Evolutionary conservation across 2,888 invertebrate species (phyloP).

Genomic region (Napeogenes inachia): DNA sequence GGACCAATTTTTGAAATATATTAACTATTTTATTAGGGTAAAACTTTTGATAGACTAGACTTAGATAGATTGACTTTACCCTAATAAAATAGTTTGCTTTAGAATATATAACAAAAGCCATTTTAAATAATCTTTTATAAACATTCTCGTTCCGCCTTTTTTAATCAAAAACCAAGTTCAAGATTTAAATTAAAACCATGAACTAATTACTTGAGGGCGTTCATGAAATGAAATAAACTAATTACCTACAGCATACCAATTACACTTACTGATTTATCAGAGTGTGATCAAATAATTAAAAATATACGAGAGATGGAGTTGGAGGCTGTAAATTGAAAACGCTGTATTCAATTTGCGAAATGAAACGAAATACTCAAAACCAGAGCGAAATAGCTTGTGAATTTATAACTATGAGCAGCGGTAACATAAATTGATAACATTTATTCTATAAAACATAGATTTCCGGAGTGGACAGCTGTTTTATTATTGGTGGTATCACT

Average conservation of each 20-base stretch:
- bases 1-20: neutral
- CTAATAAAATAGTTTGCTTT: too few relatives aligned
- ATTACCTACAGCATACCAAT: constrained; percentile 58
- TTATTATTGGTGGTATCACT: neutral
- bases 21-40: constrained; percentile 12
- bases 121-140: too few relatives aligned
- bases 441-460: constrained; percentile 17
- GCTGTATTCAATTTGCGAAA: constrained; percentile 64
- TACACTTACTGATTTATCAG: constrained; percentile 67
- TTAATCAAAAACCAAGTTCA: constrained; percentile 46
- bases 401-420: constrained; percentile 35
- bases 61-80: too few relatives aligned
- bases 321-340: constrained; percentile 49
- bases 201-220: constrained; percentile 56
- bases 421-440: constrained; percentile 22
- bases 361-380: constrained; percentile 46
- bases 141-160: constrained; percentile 16
- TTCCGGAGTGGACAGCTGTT: neutral
- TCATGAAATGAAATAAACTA: constrained; percentile 59
- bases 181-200: constrained; percentile 53
- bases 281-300: constrained; percentile 75
- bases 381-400: constrained; percentile 37
- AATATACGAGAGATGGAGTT: constrained; percentile 53
- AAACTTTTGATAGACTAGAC: too few relatives aligned
- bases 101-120: too few relatives aligned